These are phyloP conservation scores for Drosophila nr. perissopoda DNA, from an alignment of 2,888 invertebrate species.

Conservation along the genomic window DNA sequence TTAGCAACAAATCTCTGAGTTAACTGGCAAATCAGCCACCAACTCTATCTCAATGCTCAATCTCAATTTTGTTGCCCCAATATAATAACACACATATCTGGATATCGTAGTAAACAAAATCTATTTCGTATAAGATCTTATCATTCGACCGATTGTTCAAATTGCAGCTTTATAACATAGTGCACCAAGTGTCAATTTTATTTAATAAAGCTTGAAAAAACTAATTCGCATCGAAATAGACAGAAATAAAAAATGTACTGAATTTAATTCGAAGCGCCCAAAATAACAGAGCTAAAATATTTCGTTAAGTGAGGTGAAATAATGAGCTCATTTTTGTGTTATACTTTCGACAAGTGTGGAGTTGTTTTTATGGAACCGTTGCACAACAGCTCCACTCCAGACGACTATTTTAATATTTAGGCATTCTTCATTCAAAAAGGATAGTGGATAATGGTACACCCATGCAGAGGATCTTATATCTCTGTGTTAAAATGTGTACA, in stretches of 20 bases:
- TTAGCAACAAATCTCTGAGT: neutral
- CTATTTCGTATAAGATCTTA: too few relatives aligned
- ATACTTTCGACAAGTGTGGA: neutral
- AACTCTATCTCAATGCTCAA: neutral
- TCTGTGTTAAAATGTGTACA: neutral
- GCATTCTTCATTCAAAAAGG: slow-evolving; percentile 43
- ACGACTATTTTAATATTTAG: slow-evolving; percentile 33
- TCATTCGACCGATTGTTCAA: neutral
- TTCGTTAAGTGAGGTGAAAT: neutral
- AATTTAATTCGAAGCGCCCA: neutral
- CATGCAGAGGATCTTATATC: neutral
- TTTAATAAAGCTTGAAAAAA: too few relatives aligned
- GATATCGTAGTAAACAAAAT: too few relatives aligned
- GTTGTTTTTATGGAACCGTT: neutral
- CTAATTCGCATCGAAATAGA: neutral
- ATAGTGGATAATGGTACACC: neutral
- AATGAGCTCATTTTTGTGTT: neutral
- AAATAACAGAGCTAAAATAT: neutral
- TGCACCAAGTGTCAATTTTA: neutral
- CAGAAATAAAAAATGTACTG: too few relatives aligned
- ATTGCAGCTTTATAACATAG: neutral
- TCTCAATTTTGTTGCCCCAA: neutral
- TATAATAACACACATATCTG: neutral
- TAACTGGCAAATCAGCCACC: neutral
- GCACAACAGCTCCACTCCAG: slow-evolving; percentile 1